These are phyloP conservation scores for Eciton burchellii DNA, from an alignment of 1,140 invertebrate species.

Conservation along the genomic window DNA sequence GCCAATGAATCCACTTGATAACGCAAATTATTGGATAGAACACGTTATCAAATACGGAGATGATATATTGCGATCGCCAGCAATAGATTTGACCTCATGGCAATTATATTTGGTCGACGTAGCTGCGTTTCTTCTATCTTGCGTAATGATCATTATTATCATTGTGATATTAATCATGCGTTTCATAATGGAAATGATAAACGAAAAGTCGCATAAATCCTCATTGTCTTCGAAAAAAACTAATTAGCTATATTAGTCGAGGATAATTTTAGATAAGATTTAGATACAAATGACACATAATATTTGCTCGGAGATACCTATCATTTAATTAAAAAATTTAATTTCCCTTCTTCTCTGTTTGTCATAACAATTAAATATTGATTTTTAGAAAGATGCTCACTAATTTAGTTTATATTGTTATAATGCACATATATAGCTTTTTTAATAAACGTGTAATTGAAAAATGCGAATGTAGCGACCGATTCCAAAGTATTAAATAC, in stretches of 20 bases:
- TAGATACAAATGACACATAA: too few species aligned
- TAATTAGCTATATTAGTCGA: not conserved
- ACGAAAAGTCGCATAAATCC: not conserved
- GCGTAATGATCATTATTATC: not conserved
- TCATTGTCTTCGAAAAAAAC: not conserved
- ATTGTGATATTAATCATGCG: not conserved
- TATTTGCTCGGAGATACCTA: too few species aligned
- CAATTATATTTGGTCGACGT: constrained; percentile 83
- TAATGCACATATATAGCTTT: too few species aligned
- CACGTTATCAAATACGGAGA: constrained; percentile 86
- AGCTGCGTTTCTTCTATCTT: constrained; percentile 46
- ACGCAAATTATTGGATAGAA: constrained; percentile 87
- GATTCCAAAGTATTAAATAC: too few species aligned
- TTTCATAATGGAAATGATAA: not conserved
- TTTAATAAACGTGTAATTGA: too few species aligned
- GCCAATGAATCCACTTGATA: constrained; percentile 85
- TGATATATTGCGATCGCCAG: constrained; percentile 81
- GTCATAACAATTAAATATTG: too few species aligned
- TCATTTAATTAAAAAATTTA: too few species aligned
- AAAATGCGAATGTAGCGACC: too few species aligned
- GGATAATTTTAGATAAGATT: too few species aligned
- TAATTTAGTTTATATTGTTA: too few species aligned
- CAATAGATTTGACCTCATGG: constrained; percentile 83
- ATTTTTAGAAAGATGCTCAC: too few species aligned
- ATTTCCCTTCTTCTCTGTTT: too few species aligned